Base-by-base conservation (phyloP, 2,113 vertebrate genomes). In the Pontoporia blainvillei region DNA sequence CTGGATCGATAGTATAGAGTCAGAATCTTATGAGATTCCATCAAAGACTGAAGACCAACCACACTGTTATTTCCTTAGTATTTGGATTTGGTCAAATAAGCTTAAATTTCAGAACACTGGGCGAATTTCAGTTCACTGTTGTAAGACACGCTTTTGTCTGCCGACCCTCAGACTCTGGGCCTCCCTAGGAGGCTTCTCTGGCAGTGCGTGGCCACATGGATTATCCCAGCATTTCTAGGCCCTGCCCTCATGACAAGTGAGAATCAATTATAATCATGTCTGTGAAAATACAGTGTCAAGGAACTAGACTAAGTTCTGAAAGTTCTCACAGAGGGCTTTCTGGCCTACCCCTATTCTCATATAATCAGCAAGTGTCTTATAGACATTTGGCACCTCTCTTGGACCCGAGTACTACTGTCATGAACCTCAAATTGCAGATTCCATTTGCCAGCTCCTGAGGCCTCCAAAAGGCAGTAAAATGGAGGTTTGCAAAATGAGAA, bases 271-370 rank as follows among this genome's bases (percentile, higher is more conserved):
- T 29, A 86, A 83, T 27, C 46, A 86, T 54, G 41, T 67, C 57
- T 89, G 82, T 66, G 17, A 91, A 96, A 96, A 91, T 41, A 61
- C 31, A 36, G 89, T 93, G 39, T 85, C 49, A 54, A 49, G 59
- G 44, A 84, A 73, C 7, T 41, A 36, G 44, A 86, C 49, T 64
- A 31, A 92, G 23, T 67, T 83, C 59, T 31, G 67, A 81, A 78
- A 64, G 25, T 20, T 79, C 72, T 94, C 41, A 31, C 18, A 17
- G 27, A 79, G n/a, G 14, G 8, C 44, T 39, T 90, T 67, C 67
- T 36, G 18, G 18, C 25, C 25, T n/a, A 9, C 62, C 36, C 39
- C 3, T 39, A 27, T 39, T 76, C 9, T 66, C 54, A 66, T 54
- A 27, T 71, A 82, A 94, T 91, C 67, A 76, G 71, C 34, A 17